A percentile compares a stretch with the other conserved stretches of the same genome.
phyloP scores from a whole-genome alignment of 2,797 vertebrate species.

The Masticophis lateralis region DNA sequence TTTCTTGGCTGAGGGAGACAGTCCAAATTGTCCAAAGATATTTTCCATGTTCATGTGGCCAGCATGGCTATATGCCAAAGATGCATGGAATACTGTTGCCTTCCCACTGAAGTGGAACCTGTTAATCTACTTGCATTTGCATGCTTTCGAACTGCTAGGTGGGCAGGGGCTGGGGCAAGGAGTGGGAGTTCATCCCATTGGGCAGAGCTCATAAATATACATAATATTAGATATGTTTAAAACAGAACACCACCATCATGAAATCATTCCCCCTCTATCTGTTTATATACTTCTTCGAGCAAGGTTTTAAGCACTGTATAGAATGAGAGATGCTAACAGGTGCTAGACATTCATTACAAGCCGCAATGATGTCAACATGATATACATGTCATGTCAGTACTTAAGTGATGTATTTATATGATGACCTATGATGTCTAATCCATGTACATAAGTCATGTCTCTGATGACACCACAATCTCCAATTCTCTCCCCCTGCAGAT shows the following conservation, averaged over 20 bases:
- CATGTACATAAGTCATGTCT: not conserved
- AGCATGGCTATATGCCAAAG: not conserved
- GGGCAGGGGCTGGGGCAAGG: not conserved
- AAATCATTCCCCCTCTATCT: not conserved
- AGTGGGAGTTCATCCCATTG: not conserved
- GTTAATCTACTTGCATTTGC: not conserved
- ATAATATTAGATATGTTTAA: not conserved
- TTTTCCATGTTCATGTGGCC: not conserved
- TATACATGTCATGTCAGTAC: not conserved
- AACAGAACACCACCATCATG: not conserved
- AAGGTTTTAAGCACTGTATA: not conserved
- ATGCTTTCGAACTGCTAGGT: not conserved
- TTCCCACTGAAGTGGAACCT: not conserved
- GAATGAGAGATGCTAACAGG: not conserved
- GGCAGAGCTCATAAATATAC: not conserved
- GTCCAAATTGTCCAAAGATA: not conserved
- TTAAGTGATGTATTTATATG: not conserved
- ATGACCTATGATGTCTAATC: not conserved
- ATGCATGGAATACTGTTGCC: not conserved
- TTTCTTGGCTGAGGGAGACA: not conserved
- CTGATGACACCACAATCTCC: not conserved
- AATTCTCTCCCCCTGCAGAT: not conserved
- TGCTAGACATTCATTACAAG: not conserved
- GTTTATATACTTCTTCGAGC: not conserved
- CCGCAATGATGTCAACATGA: not conserved